Conservation (phyloP, 2,888 invertebrate species). For the Periphyllus acericola region DNA sequence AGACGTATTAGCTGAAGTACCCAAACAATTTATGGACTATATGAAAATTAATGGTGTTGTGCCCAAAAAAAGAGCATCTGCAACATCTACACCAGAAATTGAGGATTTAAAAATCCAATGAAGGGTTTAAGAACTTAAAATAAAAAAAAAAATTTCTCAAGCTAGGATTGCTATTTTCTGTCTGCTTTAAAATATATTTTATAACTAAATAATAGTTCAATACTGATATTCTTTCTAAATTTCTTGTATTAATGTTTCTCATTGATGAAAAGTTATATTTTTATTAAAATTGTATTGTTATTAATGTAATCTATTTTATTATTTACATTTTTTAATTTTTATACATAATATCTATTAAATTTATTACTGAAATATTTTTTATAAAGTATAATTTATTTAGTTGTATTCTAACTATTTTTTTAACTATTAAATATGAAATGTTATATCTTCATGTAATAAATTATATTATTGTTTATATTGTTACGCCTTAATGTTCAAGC, state of each 20-base stretch:
- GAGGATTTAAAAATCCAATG: constrained; percentile 56
- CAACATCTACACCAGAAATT: constrained; percentile 27
- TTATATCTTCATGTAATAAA: too few species aligned
- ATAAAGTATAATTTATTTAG: not conserved
- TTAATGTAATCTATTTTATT: not conserved
- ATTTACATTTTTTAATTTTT: not conserved
- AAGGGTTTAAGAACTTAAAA: not conserved
- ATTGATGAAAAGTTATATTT: not conserved
- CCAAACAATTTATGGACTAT: constrained; percentile 69
- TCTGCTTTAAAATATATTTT: not conserved
- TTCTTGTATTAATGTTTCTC: not conserved
- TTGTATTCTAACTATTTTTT: not conserved
- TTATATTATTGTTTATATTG: too few species aligned
- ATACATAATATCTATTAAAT: not conserved
- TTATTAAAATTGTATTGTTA: not conserved
- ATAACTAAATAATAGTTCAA: not conserved
- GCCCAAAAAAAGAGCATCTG: constrained; percentile 66
- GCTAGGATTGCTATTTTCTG: not conserved
- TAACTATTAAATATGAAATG: not conserved
- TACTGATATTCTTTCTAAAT: not conserved
- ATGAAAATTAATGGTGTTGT: constrained; percentile 69
- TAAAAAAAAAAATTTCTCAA: not conserved
- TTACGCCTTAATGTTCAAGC: too few species aligned
- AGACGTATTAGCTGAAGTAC: constrained; percentile 73
- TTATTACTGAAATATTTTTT: not conserved